Conservation (phyloP, 2,888 invertebrate species). For the Laothoe populi region DNA sequence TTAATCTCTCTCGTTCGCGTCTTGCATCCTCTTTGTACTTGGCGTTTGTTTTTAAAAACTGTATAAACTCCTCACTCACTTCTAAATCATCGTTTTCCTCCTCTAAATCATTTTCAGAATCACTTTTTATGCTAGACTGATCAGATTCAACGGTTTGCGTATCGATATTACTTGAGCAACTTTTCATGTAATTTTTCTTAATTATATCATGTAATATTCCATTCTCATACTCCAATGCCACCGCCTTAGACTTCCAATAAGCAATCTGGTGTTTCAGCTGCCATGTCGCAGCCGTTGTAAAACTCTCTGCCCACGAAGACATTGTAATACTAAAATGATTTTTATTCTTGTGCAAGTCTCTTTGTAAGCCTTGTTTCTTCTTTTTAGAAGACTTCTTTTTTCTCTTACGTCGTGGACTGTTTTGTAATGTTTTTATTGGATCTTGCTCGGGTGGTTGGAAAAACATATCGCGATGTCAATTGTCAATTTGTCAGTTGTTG, state of each 20-base stretch:
- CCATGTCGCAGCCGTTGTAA: constrained; percentile 71
- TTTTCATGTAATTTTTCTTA: constrained; percentile 52
- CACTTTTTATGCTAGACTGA: constrained; percentile 4
- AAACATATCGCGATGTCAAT: constrained; percentile 48
- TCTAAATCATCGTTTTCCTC: constrained; percentile 66
- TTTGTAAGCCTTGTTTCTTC: constrained; percentile 45
- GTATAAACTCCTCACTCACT: constrained; percentile 86
- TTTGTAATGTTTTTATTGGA: constrained; percentile 35
- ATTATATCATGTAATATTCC: constrained; percentile 81
- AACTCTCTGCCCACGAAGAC: constrained; percentile 73
- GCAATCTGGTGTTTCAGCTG: constrained; percentile 85
- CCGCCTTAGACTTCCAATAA: constrained; percentile 86
- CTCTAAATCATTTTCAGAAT: constrained; percentile 39
- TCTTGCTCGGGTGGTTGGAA: constrained; percentile 49
- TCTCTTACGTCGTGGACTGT: constrained; percentile 42
- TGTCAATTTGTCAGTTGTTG: constrained; percentile 12
- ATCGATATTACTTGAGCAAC: constrained; percentile 28
- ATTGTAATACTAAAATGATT: constrained; percentile 53
- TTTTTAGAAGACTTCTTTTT: constrained; percentile 51
- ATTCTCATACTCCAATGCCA: constrained; percentile 85
- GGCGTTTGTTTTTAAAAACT: constrained; percentile 85
- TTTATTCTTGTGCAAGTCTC: constrained; percentile 41
- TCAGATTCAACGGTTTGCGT: constrained; percentile 1
- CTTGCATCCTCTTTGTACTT: constrained; percentile 77
- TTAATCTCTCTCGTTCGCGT: constrained; percentile 57